A percentile compares a stretch with the other conserved stretches of the same genome.
Evolutionary conservation across 2,888 invertebrate genomes (phyloP).

Genomic region (Tetheella fluctuosa): DNA sequence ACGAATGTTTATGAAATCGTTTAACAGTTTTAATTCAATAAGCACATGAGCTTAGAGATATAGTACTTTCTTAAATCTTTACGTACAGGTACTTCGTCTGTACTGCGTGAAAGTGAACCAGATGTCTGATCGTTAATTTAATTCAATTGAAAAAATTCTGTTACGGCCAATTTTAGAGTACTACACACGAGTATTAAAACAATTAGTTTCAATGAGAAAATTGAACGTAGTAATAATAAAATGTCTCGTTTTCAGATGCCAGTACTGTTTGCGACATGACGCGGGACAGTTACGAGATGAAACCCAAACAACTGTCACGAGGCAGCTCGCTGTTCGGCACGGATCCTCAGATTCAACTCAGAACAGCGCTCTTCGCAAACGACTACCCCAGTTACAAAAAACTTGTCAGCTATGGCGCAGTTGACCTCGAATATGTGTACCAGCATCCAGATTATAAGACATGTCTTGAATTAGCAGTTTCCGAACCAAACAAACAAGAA

Average conservation of each 20-base stretch:
- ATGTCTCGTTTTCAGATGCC: slow-evolving; percentile 70
- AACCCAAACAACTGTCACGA: slow-evolving; percentile 64
- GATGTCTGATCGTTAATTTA: slow-evolving; percentile 54
- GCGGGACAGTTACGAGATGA: slow-evolving; percentile 79
- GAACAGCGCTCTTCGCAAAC: slow-evolving; percentile 80
- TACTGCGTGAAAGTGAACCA: slow-evolving; percentile 40
- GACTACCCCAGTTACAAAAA: slow-evolving; percentile 80
- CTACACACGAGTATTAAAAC: slow-evolving; percentile 47
- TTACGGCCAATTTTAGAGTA: slow-evolving; percentile 51
- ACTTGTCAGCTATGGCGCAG: slow-evolving; percentile 72
- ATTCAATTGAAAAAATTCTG: slow-evolving; percentile 60
- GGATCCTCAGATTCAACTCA: slow-evolving; percentile 77
- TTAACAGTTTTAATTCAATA: slow-evolving; percentile 64
- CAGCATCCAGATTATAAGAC: slow-evolving; percentile 84
- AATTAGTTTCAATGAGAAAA: slow-evolving; percentile 63
- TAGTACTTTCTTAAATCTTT: slow-evolving; percentile 28
- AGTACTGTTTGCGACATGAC: slow-evolving; percentile 71
- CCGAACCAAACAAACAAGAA: slow-evolving; percentile 73
- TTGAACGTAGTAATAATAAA: slow-evolving; percentile 45
- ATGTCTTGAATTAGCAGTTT: slow-evolving; percentile 84
- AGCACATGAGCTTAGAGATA: slow-evolving; percentile 48
- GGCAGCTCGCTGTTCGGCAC: slow-evolving; percentile 75
- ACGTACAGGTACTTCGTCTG: slow-evolving; percentile 20
- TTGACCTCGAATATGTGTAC: slow-evolving; percentile 82
- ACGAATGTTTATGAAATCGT: slow-evolving; percentile 57